Base-by-base conservation (phyloP, 2,888 invertebrate genomes). In the Ochropacha duplaris region DNA sequence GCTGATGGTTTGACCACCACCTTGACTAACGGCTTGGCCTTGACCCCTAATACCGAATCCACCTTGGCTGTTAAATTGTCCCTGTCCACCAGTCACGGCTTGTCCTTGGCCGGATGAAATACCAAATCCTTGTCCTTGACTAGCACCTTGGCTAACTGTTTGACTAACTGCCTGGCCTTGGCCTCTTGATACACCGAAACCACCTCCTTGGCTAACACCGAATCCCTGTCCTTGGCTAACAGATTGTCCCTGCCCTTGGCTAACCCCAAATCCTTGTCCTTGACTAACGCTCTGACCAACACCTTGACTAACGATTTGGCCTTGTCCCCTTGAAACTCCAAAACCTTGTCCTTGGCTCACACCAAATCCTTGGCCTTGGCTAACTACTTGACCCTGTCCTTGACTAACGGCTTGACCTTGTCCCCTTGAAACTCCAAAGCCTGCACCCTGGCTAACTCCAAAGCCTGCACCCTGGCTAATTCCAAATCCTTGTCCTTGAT, bases 11-110 rank as follows among this genome's bases (percentile, higher is more conserved):
- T 58, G 60, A 9, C 57, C 57, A 22, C 51, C 57, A 3, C 75
- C 78, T 58, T 75, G 78, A 8, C 54, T 62, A 0, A 71, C 60
- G 6, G 39, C 52, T 24, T 66, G 60, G 1, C 76, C 76, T 51
- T 62, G 60, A 4, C 55, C 44, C 31, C 49, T 36, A 11, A 58
- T 28, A 16, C 56, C 56, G 22, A 54, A 50, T 4, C 62, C 64
- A 11, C 75, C 75, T 60, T 71, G 72, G n/a, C 59, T 62, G 12
- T 74, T 51, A 5, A 55, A 55, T 31, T 57, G 56, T 51, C 69
- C 70, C 24, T 65, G 64, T 52, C 28, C 26, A 28, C 52, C 52
- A 44, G 24, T 52, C 26, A 31, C 52, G 44, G 44, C 44, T 44
- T 44, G 44, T 1, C 69, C 71, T 50, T 68, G 68, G 31, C 60